These are phyloP conservation scores for Operophtera brumata DNA, from an alignment of 2,888 invertebrate genomes.

Conservation along the genomic window DNA sequence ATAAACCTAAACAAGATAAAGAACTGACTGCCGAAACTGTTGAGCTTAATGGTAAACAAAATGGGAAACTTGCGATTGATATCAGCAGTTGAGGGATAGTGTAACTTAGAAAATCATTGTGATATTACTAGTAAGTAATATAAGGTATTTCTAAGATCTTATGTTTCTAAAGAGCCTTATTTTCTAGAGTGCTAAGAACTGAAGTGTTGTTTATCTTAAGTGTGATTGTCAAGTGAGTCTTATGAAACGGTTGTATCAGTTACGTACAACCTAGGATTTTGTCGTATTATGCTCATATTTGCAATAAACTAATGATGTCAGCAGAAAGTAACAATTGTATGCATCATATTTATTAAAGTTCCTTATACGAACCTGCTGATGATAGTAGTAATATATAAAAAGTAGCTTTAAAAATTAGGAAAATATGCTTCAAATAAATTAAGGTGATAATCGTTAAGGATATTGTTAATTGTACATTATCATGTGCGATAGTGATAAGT, in stretches of 20 bases:
- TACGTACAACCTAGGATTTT: neutral
- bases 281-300: neutral
- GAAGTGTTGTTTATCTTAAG: neutral
- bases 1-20: constrained; percentile 45
- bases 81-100: neutral
- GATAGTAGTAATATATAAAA: too few relatives aligned
- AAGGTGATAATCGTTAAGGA: too few relatives aligned
- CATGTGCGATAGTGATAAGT: too few relatives aligned
- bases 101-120: neutral
- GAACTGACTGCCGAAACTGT: constrained; percentile 51
- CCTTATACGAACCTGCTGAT: neutral
- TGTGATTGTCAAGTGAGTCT: neutral
- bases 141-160: neutral
- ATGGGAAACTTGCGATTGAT: constrained; percentile 36
- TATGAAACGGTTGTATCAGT: neutral
- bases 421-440: too few relatives aligned
- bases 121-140: constrained; percentile 13
- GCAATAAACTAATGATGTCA: neutral
- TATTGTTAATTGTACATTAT: too few relatives aligned
- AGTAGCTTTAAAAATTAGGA: too few relatives aligned
- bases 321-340: neutral
- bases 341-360: neutral
- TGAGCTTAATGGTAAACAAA: constrained; percentile 60
- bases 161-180: neutral
- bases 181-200: neutral